Conservation (phyloP, 2,888 invertebrate genomes). For the Drosophila longiperda region DNA sequence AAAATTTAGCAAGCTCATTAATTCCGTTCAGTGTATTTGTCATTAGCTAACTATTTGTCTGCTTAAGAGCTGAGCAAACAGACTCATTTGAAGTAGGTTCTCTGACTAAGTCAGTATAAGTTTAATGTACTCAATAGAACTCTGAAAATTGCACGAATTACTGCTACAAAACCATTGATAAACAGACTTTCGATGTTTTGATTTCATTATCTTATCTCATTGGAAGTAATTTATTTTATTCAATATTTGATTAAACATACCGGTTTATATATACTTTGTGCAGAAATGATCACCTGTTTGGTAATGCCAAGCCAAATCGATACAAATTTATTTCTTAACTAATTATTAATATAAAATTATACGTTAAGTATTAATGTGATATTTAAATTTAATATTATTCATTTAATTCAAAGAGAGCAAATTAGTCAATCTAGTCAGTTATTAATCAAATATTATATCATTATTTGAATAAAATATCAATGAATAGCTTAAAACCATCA, state of each 20-base stretch:
- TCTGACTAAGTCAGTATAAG: not conserved
- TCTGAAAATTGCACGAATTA: not conserved
- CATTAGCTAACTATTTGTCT: constrained; percentile 1
- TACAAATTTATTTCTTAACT: not conserved
- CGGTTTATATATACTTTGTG: not conserved
- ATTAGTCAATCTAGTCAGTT: too few relatives aligned
- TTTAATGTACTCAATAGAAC: not conserved
- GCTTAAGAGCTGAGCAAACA: constrained; percentile 7
- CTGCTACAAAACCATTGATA: not conserved
- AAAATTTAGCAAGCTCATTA: not conserved
- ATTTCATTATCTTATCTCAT: not conserved
- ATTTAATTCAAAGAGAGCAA: not conserved
- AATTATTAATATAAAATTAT: not conserved
- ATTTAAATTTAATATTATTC: constrained; percentile 2
- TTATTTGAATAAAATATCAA: not conserved
- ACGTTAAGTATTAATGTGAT: not conserved
- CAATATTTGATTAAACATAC: not conserved
- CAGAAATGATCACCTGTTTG: too few relatives aligned
- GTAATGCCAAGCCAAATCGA: not conserved
- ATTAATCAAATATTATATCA: not conserved
- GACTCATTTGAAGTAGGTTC: not conserved
- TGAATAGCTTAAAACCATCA: not conserved
- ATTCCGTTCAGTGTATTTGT: constrained; percentile 5
- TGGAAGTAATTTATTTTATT: not conserved
- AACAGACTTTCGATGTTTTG: not conserved